phyloP scores from a whole-genome alignment of 2,797 vertebrate species.

The Channa striata region DNA sequence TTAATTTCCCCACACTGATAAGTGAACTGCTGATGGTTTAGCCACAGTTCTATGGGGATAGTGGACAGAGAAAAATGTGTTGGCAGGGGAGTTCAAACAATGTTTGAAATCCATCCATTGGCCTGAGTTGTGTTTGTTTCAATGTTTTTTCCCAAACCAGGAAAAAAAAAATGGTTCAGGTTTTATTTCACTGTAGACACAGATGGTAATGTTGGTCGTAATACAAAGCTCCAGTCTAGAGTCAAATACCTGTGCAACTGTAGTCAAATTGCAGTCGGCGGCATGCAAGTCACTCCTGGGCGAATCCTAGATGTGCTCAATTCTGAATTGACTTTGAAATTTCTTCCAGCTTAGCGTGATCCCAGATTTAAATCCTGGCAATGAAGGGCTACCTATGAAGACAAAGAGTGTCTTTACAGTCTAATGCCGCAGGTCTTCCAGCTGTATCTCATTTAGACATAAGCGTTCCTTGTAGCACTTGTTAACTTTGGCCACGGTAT shows the following conservation, averaged over 20 bases:
- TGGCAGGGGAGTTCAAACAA: slow-evolving; percentile 17
- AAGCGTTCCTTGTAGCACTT: neutral
- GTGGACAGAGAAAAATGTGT: slow-evolving; percentile 5
- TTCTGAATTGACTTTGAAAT: no score
- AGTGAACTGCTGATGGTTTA: slow-evolving; percentile 29
- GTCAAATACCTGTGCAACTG: neutral
- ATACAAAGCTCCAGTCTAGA: neutral
- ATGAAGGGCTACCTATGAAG: neutral
- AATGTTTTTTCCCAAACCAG: neutral
- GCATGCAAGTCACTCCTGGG: no score
- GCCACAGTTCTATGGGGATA: neutral
- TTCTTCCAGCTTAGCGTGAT: no score
- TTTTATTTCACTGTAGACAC: neutral
- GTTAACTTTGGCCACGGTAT: neutral
- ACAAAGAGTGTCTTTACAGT: neutral
- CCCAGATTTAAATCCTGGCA: neutral
- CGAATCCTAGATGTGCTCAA: no score
- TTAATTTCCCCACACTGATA: slow-evolving; percentile 33
- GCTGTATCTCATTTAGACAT: neutral
- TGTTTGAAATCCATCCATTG: slow-evolving; percentile 5
- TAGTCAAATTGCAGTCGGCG: no score
- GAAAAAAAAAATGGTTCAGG: neutral
- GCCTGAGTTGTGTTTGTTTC: slow-evolving; percentile 5
- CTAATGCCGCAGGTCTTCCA: neutral
- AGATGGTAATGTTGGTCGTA: neutral